Percentiles rank a stretch among this genome's conserved stretches.
phyloP scores from a whole-genome alignment of 2,888 invertebrate species.

The Amphipyra berbera region DNA sequence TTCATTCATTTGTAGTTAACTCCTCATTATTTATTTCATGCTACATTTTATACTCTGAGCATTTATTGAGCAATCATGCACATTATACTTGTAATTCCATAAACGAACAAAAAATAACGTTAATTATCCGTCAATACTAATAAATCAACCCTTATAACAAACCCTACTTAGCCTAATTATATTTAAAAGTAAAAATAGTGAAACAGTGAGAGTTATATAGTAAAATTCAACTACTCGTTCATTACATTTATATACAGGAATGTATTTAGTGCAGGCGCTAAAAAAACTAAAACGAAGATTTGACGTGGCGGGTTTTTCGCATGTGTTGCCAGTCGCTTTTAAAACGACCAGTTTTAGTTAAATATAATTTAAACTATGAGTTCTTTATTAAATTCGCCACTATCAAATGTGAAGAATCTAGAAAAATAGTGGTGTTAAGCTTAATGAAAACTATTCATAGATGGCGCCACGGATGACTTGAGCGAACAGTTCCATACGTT shows the following conservation, averaged over 20 bases:
- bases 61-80: constrained; percentile 49
- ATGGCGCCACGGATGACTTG: constrained; percentile 55
- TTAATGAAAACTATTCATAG: constrained; percentile 36
- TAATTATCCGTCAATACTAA: constrained; percentile 36
- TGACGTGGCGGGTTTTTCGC: constrained; percentile 43
- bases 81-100: constrained; percentile 48
- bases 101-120: constrained; percentile 25
- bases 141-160: constrained; percentile 60
- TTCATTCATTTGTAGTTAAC: constrained; percentile 23
- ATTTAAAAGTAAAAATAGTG: constrained; percentile 78
- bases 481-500: constrained; percentile 34
- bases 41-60: constrained; percentile 42
- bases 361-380: constrained; percentile 1
- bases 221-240: constrained; percentile 79
- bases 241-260: constrained; percentile 77
- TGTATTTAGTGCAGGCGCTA: constrained; percentile 72
- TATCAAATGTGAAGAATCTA: constrained; percentile 23
- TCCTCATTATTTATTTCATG: constrained; percentile 35
- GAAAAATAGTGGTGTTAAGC: constrained; percentile 34
- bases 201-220: constrained; percentile 82
- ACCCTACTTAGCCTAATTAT: constrained; percentile 71
- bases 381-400: constrained; percentile 14
- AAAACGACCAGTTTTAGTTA: constrained; percentile 1
- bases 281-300: constrained; percentile 51
- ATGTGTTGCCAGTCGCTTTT: constrained; percentile 8